Percentiles rank a stretch among this genome's conserved stretches.
Evolutionary conservation across 2,113 vertebrate species (phyloP).

Genomic region (Genyomyrus donnyi): DNA sequence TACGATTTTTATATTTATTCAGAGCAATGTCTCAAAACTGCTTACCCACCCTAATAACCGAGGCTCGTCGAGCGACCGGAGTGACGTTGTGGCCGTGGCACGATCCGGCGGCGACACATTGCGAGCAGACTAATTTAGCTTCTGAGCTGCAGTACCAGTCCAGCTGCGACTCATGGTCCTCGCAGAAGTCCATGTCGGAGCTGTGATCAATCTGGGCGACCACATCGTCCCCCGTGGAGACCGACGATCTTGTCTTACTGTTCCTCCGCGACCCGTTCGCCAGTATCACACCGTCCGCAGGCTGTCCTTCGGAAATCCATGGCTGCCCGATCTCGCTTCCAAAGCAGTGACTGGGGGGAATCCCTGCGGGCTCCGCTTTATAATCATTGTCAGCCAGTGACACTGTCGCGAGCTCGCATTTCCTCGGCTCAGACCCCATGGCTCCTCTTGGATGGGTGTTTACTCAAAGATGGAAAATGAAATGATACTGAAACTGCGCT

Average conservation of each 20-base stretch:
- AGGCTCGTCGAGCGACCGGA: slow-evolving; percentile 57
- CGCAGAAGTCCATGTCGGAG: slow-evolving; percentile 48
- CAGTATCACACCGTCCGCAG: slow-evolving; percentile 7
- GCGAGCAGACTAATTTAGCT: slow-evolving; percentile 60
- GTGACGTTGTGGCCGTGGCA: slow-evolving; percentile 66
- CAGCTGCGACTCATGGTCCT: slow-evolving; percentile 55
- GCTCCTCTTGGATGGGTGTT: background rate
- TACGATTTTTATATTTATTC: background rate
- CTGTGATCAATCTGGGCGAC: slow-evolving; percentile 36
- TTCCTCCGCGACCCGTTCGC: background rate
- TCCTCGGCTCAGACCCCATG: slow-evolving; percentile 49
- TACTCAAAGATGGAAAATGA: background rate
- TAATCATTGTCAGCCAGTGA: slow-evolving; percentile 29
- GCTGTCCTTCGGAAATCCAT: slow-evolving; percentile 37
- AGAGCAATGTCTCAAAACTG: background rate
- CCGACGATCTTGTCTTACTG: background rate
- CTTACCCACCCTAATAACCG: slow-evolving; percentile 67
- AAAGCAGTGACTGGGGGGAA: background rate
- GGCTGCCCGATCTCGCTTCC: slow-evolving; percentile 27
- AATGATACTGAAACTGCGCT: background rate
- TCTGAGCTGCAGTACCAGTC: slow-evolving; percentile 70
- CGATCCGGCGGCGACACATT: slow-evolving; percentile 56
- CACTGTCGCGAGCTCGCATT: slow-evolving; percentile 43
- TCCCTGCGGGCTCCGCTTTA: background rate
- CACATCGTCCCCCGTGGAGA: background rate